A percentile compares a stretch with the other conserved stretches of the same genome.
Conservation (phyloP, 2,797 vertebrate species). For the Nothura maculosa region DNA sequence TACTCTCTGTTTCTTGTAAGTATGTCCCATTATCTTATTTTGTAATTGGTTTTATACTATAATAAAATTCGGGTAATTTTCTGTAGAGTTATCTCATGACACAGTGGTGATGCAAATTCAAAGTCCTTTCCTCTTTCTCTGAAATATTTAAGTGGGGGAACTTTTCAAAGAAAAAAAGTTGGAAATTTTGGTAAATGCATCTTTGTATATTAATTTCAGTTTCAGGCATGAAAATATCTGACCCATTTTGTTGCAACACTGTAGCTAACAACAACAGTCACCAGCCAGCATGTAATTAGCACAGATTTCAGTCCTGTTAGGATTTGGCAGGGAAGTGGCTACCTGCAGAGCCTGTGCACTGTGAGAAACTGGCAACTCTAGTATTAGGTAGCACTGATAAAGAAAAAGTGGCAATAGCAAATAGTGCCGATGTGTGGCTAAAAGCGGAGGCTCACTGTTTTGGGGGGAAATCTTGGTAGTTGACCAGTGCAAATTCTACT, state of each 20-base stretch:
- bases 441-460: neutral
- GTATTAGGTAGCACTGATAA: neutral
- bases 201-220: neutral
- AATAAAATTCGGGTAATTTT: neutral
- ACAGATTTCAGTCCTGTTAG: conserved; percentile 26
- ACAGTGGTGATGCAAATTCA: neutral
- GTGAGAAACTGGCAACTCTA: neutral
- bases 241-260: neutral
- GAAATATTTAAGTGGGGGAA: neutral
- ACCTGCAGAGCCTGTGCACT: neutral
- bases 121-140: neutral
- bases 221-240: neutral
- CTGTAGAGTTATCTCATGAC: neutral
- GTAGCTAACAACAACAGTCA: neutral
- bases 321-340: conserved; percentile 38
- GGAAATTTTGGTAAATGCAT: neutral
- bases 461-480: neutral
- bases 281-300: conserved; percentile 46
- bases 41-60: neutral
- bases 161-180: neutral
- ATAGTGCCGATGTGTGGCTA: neutral
- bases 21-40: neutral
- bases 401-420: neutral
- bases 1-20: neutral
- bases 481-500: neutral